Conservation (phyloP, 2,888 invertebrate genomes). For the Hypomecis punctinalis region DNA sequence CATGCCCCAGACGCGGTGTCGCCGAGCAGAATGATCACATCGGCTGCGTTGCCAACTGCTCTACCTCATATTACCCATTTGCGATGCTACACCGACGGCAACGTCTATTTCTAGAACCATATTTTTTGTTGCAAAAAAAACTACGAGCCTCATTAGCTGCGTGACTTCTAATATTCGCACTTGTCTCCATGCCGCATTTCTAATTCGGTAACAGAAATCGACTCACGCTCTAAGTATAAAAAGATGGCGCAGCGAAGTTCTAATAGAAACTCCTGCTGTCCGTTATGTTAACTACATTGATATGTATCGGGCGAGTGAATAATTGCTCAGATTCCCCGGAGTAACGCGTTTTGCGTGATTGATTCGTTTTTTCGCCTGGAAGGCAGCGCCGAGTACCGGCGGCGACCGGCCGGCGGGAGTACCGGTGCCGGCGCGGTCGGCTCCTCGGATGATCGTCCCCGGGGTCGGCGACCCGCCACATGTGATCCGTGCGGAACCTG, state of each 20-base stretch:
- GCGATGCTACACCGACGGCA: constrained; percentile 15
- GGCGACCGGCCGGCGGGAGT: constrained; percentile 31
- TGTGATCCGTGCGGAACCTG: constrained; percentile 78
- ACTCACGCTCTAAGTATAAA: constrained; percentile 3
- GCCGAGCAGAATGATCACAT: constrained; percentile 70
- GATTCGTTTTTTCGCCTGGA: constrained; percentile 31
- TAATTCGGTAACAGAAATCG: constrained; percentile 13
- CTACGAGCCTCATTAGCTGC: constrained; percentile 26
- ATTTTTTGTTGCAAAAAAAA: constrained; percentile 24
- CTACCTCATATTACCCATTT: constrained; percentile 48
- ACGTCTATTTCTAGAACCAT: constrained; percentile 23
- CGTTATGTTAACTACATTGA: constrained; percentile 16
- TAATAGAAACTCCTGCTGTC: constrained; percentile 7
- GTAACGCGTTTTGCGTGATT: constrained; percentile 31
- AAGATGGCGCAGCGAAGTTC: neutral
- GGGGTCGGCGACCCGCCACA: constrained; percentile 76
- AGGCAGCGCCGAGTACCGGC: constrained; percentile 10
- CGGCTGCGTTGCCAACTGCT: constrained; percentile 65
- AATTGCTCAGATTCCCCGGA: constrained; percentile 21
- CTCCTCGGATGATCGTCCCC: constrained; percentile 68
- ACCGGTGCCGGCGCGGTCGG: constrained; percentile 48
- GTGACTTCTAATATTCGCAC: constrained; percentile 25
- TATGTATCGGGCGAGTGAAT: constrained; percentile 20
- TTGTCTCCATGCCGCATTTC: constrained; percentile 24
- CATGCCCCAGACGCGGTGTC: constrained; percentile 74